A percentile compares a stretch with the other conserved stretches of the same genome.
phyloP scores from a whole-genome alignment of 92 coral and sea anemone genomes.

The Palythoa grandiflora region DNA sequence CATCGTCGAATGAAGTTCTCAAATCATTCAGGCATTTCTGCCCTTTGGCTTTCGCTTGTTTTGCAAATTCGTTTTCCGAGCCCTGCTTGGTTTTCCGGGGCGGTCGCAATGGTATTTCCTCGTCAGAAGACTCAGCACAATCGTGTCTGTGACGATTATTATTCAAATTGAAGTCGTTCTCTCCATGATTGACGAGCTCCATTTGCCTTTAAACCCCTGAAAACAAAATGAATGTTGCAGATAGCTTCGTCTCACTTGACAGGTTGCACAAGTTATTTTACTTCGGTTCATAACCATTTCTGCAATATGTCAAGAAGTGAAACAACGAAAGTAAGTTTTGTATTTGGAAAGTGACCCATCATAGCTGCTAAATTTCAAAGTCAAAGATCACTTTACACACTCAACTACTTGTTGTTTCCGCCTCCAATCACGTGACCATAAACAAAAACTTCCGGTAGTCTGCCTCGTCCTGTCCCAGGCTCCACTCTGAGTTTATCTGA shows the following conservation, averaged over 20 bases:
- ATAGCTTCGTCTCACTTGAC: neutral
- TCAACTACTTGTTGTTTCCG: constrained; percentile 18
- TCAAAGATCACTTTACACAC: constrained; percentile 13
- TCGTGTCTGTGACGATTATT: constrained; percentile 12
- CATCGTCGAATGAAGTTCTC: neutral
- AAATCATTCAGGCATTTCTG: neutral
- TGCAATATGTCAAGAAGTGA: neutral
- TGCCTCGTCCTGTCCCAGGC: neutral
- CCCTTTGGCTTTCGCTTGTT: neutral
- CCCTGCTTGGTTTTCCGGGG: constrained; percentile 32
- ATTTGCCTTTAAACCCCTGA: neutral
- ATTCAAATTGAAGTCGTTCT: constrained; percentile 26
- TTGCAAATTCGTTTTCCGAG: neutral
- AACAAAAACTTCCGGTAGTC: constrained; percentile 25
- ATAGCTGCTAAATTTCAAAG: constrained; percentile 4
- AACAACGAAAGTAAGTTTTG: neutral
- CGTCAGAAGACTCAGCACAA: neutral
- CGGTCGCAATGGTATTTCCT: constrained; percentile 46
- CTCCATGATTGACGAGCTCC: constrained; percentile 31
- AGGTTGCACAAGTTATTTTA: neutral
- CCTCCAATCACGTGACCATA: constrained; percentile 15
- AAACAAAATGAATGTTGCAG: neutral
- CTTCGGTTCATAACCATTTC: neutral
- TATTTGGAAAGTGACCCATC: constrained; percentile 27
- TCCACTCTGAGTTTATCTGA: no score